Evolutionary conservation across 2,113 vertebrate species (phyloP).

Genomic region (Ramphastos sulfuratus): DNA sequence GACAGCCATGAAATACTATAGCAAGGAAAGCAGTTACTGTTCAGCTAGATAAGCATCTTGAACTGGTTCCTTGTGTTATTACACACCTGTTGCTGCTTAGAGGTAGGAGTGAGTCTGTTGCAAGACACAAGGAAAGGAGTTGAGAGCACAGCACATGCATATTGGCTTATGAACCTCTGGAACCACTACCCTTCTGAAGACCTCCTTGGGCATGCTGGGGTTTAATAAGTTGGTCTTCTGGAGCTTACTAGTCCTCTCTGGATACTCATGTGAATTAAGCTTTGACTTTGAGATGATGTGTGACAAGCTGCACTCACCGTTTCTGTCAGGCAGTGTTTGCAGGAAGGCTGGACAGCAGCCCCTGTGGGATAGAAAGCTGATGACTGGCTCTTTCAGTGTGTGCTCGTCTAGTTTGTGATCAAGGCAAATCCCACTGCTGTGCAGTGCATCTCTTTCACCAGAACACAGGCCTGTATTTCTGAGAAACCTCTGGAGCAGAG

Average conservation of each 20-base stretch:
- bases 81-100: background rate
- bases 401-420: background rate
- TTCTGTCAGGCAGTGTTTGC: background rate
- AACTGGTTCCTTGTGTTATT: background rate
- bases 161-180: background rate
- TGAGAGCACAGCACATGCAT: background rate
- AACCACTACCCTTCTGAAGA: background rate
- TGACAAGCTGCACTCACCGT: background rate
- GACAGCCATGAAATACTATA: background rate
- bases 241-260: background rate
- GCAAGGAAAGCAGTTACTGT: background rate
- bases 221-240: background rate
- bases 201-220: background rate
- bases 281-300: background rate
- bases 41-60: background rate
- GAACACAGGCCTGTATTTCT: fast-evolving
- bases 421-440: background rate
- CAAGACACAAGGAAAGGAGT: background rate
- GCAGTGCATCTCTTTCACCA: background rate
- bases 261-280: background rate
- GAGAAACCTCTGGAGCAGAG: background rate
- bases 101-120: background rate
- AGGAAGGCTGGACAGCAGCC: background rate
- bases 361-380: background rate
- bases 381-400: fast-evolving